Conservation (phyloP, 37 sponge, comb jelly and placozoan species). For the Geodia barretti region DNA sequence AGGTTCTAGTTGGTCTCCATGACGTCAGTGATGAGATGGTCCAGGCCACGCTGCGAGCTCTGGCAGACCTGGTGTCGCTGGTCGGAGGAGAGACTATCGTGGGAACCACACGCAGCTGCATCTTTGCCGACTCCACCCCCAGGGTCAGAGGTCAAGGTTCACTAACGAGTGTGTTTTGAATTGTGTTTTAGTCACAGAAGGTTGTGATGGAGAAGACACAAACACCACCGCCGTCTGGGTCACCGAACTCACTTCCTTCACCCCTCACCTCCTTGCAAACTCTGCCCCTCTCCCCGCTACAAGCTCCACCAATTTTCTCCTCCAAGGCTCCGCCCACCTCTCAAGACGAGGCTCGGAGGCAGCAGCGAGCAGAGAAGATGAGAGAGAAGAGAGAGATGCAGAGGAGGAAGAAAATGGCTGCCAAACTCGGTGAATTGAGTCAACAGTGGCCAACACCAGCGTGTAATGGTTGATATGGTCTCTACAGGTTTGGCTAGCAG, state of each 20-base stretch:
- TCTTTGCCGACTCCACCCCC: slow-evolving; percentile 60
- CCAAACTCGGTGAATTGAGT: slow-evolving; percentile 9
- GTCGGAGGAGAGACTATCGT: slow-evolving; percentile 66
- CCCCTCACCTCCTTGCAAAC: not conserved
- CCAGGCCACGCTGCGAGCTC: slow-evolving; percentile 60
- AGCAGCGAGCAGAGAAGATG: slow-evolving; percentile 26
- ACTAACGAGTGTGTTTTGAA: not conserved
- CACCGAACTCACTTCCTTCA: not conserved
- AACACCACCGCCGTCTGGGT: not conserved
- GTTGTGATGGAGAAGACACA: not conserved
- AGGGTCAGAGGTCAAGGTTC: slow-evolving; percentile 8
- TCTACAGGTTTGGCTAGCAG: not conserved
- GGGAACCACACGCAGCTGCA: slow-evolving; percentile 41
- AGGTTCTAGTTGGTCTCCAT: slow-evolving; percentile 64
- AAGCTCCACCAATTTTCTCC: too few relatives aligned
- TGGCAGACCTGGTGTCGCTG: slow-evolving; percentile 61
- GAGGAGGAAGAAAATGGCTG: slow-evolving; percentile 29
- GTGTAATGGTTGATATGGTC: not conserved
- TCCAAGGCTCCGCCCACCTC: slow-evolving; percentile 10
- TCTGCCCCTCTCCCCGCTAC: not conserved
- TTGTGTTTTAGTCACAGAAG: not conserved
- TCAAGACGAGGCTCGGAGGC: not conserved
- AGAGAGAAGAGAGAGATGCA: slow-evolving; percentile 50
- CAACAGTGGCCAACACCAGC: not conserved
- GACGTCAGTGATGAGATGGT: slow-evolving; percentile 60